Conservation (phyloP, 2,888 invertebrate genomes). For the Oscheius myriophilus region DNA sequence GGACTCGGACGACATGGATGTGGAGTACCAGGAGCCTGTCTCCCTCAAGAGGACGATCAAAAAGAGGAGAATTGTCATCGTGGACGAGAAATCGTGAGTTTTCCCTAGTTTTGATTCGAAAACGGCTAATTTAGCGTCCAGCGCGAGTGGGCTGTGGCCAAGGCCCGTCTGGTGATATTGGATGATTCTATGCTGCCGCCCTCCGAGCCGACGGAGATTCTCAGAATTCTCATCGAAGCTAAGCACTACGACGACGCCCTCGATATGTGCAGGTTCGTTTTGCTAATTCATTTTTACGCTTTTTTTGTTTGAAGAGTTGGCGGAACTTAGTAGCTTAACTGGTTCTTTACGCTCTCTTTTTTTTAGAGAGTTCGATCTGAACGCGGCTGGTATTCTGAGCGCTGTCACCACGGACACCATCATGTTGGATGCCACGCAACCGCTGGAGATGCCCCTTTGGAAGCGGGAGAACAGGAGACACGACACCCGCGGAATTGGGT, state of each 20-base stretch:
- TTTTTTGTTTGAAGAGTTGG: too few species aligned
- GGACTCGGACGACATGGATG: slow-evolving; percentile 11
- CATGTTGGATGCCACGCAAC: slow-evolving; percentile 36
- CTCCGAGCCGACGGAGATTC: slow-evolving; percentile 45
- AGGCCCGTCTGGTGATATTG: slow-evolving; percentile 41
- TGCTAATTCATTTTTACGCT: not conserved
- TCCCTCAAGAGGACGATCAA: not conserved
- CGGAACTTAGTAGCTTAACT: not conserved
- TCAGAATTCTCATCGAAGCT: slow-evolving; percentile 42
- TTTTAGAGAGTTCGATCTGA: slow-evolving; percentile 48
- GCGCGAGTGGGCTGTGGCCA: slow-evolving; percentile 40
- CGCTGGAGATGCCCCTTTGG: slow-evolving; percentile 31
- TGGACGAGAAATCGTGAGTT: slow-evolving; percentile 15
- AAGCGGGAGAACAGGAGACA: slow-evolving; percentile 40
- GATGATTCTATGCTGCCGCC: slow-evolving; percentile 48
- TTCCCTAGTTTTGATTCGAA: not conserved
- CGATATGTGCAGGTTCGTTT: slow-evolving; percentile 46
- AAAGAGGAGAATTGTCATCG: slow-evolving; percentile 1
- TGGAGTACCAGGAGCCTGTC: not conserved
- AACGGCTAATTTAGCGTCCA: slow-evolving; percentile 29
- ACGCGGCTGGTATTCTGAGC: slow-evolving; percentile 40
- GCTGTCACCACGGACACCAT: slow-evolving; percentile 53
- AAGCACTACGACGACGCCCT: slow-evolving; percentile 61
- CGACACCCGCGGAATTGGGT: slow-evolving; percentile 27
- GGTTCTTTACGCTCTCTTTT: not conserved